Evolutionary conservation across 2,888 invertebrate species (phyloP).

Genomic region (Amblyjoppa fuscipennis): DNA sequence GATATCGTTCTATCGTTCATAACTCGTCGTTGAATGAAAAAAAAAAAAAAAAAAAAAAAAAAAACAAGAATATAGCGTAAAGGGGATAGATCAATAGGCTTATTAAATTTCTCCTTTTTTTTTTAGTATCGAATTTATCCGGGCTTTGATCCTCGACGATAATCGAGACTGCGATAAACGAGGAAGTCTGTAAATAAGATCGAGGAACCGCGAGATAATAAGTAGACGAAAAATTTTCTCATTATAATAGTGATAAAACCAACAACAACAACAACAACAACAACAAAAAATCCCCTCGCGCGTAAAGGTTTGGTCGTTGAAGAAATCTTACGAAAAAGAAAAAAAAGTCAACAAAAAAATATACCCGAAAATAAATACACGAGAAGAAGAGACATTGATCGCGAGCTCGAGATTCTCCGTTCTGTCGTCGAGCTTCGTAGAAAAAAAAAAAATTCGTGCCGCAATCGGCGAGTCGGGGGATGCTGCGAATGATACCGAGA

Average conservation of each 20-base stretch:
- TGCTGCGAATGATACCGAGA: conserved; percentile 5
- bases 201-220: conserved; percentile 36
- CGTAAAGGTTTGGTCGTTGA: conserved; percentile 3
- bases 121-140: background rate
- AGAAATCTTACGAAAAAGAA: background rate
- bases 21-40: background rate
- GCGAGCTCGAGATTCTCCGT: background rate
- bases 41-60: conserved; percentile 3
- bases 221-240: conserved; percentile 24
- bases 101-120: background rate
- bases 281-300: background rate
- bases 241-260: conserved; percentile 27
- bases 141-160: conserved; percentile 25
- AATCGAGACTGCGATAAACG: conserved; percentile 33
- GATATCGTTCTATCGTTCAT: background rate
- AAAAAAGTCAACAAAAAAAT: too few relatives aligned
- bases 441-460: background rate
- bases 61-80: background rate
- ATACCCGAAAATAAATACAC: background rate
- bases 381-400: background rate
- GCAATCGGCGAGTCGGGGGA: background rate
- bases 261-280: background rate
- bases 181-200: conserved; percentile 44
- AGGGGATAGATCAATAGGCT: background rate
- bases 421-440: background rate